Evolutionary conservation across 2,113 vertebrate genomes (phyloP).

Genomic region (Mus spicilegus): DNA sequence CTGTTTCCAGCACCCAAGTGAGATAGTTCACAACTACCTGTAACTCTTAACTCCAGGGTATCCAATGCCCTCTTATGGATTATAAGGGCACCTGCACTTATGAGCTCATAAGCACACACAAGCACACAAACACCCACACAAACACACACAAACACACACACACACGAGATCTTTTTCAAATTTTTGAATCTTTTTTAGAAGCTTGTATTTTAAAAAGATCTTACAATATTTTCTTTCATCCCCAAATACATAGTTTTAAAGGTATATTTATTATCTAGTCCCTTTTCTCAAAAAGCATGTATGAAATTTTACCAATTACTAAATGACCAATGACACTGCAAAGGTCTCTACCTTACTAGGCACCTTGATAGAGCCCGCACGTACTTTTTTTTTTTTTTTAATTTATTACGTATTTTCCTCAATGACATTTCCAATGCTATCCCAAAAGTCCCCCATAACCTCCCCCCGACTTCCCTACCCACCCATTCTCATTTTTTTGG

Average conservation of each 20-base stretch:
- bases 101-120: background rate
- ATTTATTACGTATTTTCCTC: too few species aligned
- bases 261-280: background rate
- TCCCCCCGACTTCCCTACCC: too few species aligned
- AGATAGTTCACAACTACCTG: background rate
- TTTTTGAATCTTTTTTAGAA: background rate
- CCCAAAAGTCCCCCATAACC: too few species aligned
- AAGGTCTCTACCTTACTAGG: background rate
- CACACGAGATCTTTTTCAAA: background rate
- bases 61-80: background rate
- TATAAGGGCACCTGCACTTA: background rate
- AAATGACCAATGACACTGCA: background rate
- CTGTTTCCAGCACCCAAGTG: background rate
- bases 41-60: background rate
- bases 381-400: background rate
- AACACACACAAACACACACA: background rate
- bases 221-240: conserved; percentile 9
- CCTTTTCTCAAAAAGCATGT: conserved; percentile 10
- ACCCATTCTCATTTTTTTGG: too few species aligned
- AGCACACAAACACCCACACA: background rate
- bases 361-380: background rate
- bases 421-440: too few species aligned
- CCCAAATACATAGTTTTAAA: conserved; percentile 18
- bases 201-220: background rate
- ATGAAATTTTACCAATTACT: conserved; percentile 20